phyloP scores from a whole-genome alignment of 1,140 invertebrate genomes.

The Drosophila sechellia region DNA sequence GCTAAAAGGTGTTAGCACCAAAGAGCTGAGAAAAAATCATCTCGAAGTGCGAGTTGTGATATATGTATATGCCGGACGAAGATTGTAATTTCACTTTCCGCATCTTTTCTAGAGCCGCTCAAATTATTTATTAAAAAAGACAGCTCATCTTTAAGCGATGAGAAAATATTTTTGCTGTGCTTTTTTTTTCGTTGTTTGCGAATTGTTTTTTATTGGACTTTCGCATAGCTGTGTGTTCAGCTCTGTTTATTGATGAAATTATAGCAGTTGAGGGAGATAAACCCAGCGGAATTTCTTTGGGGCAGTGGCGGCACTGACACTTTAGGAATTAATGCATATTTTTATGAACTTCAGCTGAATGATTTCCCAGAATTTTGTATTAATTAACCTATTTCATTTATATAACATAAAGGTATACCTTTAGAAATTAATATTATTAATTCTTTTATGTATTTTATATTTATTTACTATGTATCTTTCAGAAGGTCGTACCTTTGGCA shows the following conservation, averaged over 20 bases:
- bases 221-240: slow-evolving; percentile 71
- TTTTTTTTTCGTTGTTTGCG: slow-evolving; percentile 20
- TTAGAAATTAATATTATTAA: not conserved
- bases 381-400: not conserved
- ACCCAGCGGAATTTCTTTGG: slow-evolving; percentile 40
- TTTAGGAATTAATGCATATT: slow-evolving; percentile 28
- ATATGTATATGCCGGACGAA: slow-evolving; percentile 15
- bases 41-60: slow-evolving; percentile 6
- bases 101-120: slow-evolving; percentile 66
- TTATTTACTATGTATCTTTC: not conserved
- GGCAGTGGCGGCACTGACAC: slow-evolving; percentile 1
- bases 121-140: slow-evolving; percentile 63
- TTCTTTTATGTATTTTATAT: not conserved
- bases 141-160: slow-evolving; percentile 65
- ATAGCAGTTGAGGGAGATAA: slow-evolving; percentile 55
- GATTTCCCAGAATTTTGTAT: not conserved
- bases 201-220: slow-evolving; percentile 65
- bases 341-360: slow-evolving; percentile 13
- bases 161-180: slow-evolving; percentile 70
- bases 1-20: slow-evolving; percentile 66
- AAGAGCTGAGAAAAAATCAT: slow-evolving; percentile 30
- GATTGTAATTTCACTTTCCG: slow-evolving; percentile 78
- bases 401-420: not conserved
- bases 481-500: slow-evolving; percentile 84
- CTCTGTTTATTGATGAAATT: slow-evolving; percentile 77